phyloP scores from a whole-genome alignment of 2,888 invertebrate genomes.

The Poecilus cupreus region DNA sequence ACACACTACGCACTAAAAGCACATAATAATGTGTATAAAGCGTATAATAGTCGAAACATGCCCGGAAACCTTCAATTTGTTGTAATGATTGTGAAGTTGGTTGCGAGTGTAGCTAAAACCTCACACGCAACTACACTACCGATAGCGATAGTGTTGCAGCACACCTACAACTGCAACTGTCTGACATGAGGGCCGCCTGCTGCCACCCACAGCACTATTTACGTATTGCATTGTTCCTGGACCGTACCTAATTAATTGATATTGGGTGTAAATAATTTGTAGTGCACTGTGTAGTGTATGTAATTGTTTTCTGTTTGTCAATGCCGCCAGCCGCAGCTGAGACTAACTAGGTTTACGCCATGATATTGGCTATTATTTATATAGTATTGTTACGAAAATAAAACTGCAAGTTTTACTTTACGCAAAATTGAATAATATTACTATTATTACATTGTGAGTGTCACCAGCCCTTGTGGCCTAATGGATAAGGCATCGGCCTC shows the following conservation, averaged over 20 bases:
- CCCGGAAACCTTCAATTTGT: conserved; percentile 58
- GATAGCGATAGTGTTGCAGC: neutral
- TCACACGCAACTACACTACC: neutral
- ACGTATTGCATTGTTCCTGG: conserved; percentile 14
- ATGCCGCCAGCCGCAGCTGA: neutral
- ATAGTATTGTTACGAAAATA: neutral
- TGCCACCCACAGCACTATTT: conserved; percentile 19
- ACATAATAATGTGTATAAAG: conserved; percentile 55
- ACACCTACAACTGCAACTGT: conserved; percentile 9
- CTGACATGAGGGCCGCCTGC: conserved; percentile 6
- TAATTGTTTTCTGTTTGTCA: conserved; percentile 43
- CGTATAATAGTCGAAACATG: conserved; percentile 54
- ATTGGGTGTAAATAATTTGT: conserved; percentile 48
- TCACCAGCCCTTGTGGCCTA: too few relatives aligned
- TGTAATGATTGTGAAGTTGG: conserved; percentile 44
- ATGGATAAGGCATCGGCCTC: conserved; percentile 87
- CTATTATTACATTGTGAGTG: too few relatives aligned
- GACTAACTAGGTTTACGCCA: neutral
- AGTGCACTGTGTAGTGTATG: neutral
- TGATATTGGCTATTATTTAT: conserved; percentile 17
- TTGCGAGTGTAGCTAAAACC: neutral
- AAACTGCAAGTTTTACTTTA: too few relatives aligned
- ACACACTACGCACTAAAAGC: conserved; percentile 42
- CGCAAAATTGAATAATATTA: too few relatives aligned
- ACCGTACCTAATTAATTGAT: conserved; percentile 39